Conservation (phyloP, 2,797 vertebrate genomes). For the Sphenopsis melanotis region DNA sequence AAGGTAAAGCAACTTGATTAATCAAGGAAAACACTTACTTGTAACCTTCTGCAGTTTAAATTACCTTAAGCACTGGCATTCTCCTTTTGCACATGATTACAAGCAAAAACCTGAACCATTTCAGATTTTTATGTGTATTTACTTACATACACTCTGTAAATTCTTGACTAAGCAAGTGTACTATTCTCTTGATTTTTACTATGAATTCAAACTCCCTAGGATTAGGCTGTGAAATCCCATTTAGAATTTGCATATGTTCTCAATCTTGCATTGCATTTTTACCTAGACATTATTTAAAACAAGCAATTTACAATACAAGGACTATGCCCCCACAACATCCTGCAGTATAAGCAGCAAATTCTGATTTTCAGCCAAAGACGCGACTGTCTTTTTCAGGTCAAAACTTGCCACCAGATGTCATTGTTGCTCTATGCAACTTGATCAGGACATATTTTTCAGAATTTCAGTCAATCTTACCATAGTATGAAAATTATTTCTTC, state of each 20-base stretch:
- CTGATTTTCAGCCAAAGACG: neutral
- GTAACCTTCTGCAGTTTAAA: neutral
- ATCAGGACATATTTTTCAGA: neutral
- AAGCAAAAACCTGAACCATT: neutral
- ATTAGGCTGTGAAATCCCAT: neutral
- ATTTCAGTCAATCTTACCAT: neutral
- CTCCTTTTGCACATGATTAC: neutral
- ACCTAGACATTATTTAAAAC: neutral
- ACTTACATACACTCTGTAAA: neutral
- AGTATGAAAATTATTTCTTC: neutral
- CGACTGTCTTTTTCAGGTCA: neutral
- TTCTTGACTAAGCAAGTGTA: neutral
- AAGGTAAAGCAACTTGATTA: neutral
- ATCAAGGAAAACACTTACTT: neutral
- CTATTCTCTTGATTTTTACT: neutral
- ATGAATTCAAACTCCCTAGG: neutral
- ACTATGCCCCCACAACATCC: neutral
- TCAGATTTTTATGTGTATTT: neutral
- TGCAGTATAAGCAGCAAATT: neutral
- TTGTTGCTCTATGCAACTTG: neutral
- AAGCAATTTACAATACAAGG: neutral
- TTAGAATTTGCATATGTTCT: neutral
- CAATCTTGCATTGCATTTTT: neutral
- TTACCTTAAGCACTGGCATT: neutral
- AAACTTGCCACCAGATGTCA: slow-evolving; percentile 54